phyloP scores from a whole-genome alignment of 30 jellyfish, hydroid and myxozoan species.

The Kudoa iwatai region DNA sequence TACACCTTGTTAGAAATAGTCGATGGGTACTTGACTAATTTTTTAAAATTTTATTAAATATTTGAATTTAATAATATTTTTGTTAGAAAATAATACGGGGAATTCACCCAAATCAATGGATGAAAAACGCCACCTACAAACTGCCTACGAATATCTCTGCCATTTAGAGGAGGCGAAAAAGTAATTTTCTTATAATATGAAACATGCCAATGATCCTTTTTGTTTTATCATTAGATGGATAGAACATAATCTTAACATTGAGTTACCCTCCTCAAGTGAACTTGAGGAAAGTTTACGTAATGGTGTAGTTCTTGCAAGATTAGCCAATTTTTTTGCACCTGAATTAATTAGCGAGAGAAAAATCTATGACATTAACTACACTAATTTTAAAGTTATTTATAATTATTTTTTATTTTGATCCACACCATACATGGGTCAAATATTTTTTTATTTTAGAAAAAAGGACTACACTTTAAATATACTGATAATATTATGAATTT shows the following conservation, averaged over 20 bases:
- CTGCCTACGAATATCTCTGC: conserved; percentile 86
- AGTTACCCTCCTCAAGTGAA: conserved; percentile 54
- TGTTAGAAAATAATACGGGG: conserved; percentile 32
- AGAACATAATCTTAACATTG: conserved; percentile 47
- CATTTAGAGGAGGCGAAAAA: conserved; percentile 77
- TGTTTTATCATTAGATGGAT: conserved; percentile 19
- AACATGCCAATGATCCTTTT: background rate
- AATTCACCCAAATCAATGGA: conserved; percentile 83
- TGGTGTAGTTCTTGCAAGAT: conserved; percentile 65
- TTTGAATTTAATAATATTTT: background rate
- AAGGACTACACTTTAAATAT: conserved; percentile 64
- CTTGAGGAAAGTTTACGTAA: conserved; percentile 56
- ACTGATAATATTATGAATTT: conserved; percentile 64
- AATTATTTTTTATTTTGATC: background rate
- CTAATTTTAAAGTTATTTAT: conserved; percentile 14
- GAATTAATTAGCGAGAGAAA: conserved; percentile 33
- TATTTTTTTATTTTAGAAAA: conserved; percentile 8
- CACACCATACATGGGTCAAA: background rate
- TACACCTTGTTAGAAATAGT: too few relatives aligned
- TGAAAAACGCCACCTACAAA: conserved; percentile 55
- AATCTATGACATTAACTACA: conserved; percentile 42
- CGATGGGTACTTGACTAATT: too few relatives aligned
- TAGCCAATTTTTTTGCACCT: conserved; percentile 74
- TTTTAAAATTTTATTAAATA: background rate
- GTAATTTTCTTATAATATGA: conserved; percentile 8